Base-by-base conservation (phyloP, 2,888 invertebrate genomes). In the Ischnus inquisitorius region DNA sequence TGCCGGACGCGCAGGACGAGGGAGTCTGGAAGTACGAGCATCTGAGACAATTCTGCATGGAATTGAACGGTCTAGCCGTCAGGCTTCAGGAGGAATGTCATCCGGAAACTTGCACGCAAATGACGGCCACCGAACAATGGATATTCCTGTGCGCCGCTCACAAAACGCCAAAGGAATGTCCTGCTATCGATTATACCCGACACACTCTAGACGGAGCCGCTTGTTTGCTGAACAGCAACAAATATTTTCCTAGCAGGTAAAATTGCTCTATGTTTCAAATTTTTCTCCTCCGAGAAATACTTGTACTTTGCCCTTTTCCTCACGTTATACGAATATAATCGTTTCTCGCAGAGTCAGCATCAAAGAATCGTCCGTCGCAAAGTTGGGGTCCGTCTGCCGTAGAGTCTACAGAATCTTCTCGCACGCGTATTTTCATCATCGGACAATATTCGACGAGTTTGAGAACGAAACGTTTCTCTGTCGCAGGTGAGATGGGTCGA, bases 1-100 rank as follows among this genome's bases (percentile, higher is more conserved):
- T 99, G 95, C 99, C 99, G 1, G 99, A 99, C 89, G 97, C 97
- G 22, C 99, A 99, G 94, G 99, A 99, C 93, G 99, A 99, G 94
- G 99, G 99, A 51, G 99, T 99, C 68, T 99, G 99, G 99, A 99
- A 99, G 94, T 99, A 99, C 94, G 99, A 99, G 94, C 99, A 99
- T 95, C 95, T 99, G 82, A 96, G 99, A 89, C 99, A 99, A 94
- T 99, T 99, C 94, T 99, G 99, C 93, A 99, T 99, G 98, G 99
- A 99, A 94, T 94, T 99, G 68, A 99, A 99, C 95, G 99, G 99
- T n/a, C 94, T 99, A 88, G 99, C 99, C 67, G 99, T 99, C 0
- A 96, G 98, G 92, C 95, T 99, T 87, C 99, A 99, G 95, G 96
- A 96, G 87, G 99, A 99, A 94, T 99, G 99, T 94, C 97, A 98